Percentiles rank a stretch among this genome's conserved stretches.
These are phyloP conservation scores for Amphiprion ocellaris DNA, from an alignment of 2,113 vertebrate species.

Conservation along the genomic window DNA sequence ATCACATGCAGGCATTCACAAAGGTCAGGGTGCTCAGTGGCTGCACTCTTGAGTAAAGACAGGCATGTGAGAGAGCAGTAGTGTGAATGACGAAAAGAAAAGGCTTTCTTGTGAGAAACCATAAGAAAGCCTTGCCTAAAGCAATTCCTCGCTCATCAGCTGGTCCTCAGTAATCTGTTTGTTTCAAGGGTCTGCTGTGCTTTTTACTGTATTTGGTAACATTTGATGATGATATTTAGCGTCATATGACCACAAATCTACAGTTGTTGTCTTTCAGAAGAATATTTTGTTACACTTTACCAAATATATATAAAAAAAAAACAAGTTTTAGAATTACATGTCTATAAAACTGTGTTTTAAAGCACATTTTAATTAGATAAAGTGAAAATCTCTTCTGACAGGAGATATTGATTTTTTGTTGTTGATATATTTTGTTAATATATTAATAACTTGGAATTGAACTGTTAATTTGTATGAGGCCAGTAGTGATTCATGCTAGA, in stretches of 20 bases:
- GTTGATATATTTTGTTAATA: no score
- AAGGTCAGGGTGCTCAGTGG: neutral
- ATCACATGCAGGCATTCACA: slow-evolving; percentile 5
- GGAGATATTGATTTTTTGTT: no score
- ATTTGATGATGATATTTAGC: neutral
- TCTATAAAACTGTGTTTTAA: no score
- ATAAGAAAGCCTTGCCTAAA: neutral
- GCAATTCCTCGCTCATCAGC: neutral
- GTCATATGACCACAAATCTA: neutral
- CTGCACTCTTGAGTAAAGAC: neutral
- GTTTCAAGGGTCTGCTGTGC: neutral
- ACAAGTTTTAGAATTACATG: no score
- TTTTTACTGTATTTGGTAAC: neutral
- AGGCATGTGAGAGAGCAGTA: slow-evolving; percentile 28
- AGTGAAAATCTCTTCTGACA: no score
- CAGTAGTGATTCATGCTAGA: no score
- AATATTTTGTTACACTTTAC: no score
- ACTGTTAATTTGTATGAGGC: no score
- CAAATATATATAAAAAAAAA: no score
- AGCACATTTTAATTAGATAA: no score
- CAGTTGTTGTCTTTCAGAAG: neutral
- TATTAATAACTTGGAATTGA: no score
- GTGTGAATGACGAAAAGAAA: neutral
- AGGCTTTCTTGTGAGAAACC: neutral
- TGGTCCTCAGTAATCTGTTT: slow-evolving; percentile 15